Evolutionary conservation across 2,888 invertebrate species (phyloP).

Genomic region (Volucella inanis): DNA sequence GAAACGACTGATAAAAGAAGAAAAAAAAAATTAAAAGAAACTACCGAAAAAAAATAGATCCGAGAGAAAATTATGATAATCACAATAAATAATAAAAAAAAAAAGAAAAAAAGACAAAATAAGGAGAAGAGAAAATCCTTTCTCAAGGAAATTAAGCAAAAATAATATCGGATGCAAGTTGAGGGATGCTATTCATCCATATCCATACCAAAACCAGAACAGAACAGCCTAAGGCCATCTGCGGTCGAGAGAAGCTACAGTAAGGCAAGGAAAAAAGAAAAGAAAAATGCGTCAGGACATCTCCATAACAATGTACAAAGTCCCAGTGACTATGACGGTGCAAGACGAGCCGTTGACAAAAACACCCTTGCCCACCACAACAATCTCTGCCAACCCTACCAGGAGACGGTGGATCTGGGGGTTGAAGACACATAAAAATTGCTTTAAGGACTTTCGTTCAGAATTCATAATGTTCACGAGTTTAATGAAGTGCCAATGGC

Average conservation of each 20-base stretch:
- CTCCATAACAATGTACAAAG: conserved; percentile 59
- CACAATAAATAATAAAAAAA: conserved; percentile 38
- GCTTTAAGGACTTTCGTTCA: conserved; percentile 67
- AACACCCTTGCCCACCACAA: conserved; percentile 15
- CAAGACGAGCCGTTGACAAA: conserved; percentile 64
- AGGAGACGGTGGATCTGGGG: not conserved
- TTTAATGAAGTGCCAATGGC: conserved; percentile 83
- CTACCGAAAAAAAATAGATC: conserved; percentile 13
- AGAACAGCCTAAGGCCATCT: conserved; percentile 29
- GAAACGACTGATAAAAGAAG: not conserved
- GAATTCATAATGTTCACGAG: conserved; percentile 82
- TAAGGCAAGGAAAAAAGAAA: conserved; percentile 11
- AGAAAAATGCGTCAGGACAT: conserved; percentile 26
- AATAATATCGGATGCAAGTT: conserved; percentile 67
- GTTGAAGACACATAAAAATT: conserved; percentile 47
- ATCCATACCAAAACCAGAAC: conserved; percentile 8
- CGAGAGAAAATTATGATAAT: conserved; percentile 55
- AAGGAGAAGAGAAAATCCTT: conserved; percentile 51
- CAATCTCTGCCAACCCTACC: not conserved
- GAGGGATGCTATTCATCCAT: conserved; percentile 45
- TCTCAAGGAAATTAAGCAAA: conserved; percentile 72
- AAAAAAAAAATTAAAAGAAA: not conserved
- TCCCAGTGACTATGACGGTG: conserved; percentile 53
- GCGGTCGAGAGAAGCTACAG: conserved; percentile 22
- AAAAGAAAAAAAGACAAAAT: conserved; percentile 1